Percentiles rank a stretch among this genome's conserved stretches.
These are phyloP conservation scores for Linnaemya vulpina DNA, from an alignment of 2,888 invertebrate species.

Conservation along the genomic window DNA sequence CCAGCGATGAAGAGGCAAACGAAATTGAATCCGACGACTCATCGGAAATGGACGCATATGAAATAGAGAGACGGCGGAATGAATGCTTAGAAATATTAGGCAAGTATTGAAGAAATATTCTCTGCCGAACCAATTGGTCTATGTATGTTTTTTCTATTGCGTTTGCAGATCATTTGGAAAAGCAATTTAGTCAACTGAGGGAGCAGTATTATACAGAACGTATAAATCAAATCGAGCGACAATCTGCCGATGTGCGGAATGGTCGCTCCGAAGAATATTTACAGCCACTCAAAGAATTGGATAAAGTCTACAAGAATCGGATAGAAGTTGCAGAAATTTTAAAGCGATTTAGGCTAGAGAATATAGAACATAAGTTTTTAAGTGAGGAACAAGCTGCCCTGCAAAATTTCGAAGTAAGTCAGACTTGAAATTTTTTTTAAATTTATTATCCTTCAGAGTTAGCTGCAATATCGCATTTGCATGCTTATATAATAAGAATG, in stretches of 20 bases:
- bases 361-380: conserved; percentile 92
- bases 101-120: conserved; percentile 74
- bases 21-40: conserved; percentile 93
- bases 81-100: conserved; percentile 93
- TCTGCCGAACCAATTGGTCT: not conserved
- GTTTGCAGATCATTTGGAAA: conserved; percentile 89
- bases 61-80: conserved; percentile 92
- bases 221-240: conserved; percentile 90
- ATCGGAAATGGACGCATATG: conserved; percentile 95
- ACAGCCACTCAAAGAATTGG: conserved; percentile 91
- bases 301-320: conserved; percentile 92
- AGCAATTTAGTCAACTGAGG: conserved; percentile 92
- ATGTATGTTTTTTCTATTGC: not conserved
- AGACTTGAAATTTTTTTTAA: not conserved
- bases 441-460: not conserved
- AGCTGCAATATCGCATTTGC: no score
- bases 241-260: conserved; percentile 92
- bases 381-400: conserved; percentile 94
- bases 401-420: conserved; percentile 93
- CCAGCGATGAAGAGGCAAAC: conserved; percentile 88
- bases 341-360: conserved; percentile 90
- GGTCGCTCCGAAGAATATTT: conserved; percentile 95
- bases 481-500: no score
- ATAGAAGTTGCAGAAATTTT: conserved; percentile 96
- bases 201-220: conserved; percentile 96